phyloP scores from a whole-genome alignment of 2,888 invertebrate species.

The Idaea aversata region DNA sequence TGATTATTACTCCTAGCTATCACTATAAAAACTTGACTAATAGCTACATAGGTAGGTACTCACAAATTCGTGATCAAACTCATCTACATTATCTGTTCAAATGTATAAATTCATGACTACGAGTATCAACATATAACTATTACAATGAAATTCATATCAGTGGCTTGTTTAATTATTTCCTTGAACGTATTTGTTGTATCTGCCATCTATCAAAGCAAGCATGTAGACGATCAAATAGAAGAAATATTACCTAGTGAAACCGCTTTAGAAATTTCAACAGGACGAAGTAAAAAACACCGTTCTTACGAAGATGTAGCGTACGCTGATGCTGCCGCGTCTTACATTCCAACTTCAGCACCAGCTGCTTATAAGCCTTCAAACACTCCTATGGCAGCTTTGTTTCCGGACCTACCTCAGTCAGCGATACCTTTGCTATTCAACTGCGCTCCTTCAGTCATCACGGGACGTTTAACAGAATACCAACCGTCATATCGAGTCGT shows the following conservation, averaged over 20 bases:
- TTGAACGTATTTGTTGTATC: background rate
- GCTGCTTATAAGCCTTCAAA: background rate
- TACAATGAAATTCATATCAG: background rate
- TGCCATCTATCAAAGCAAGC: background rate
- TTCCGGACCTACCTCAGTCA: conserved; percentile 8
- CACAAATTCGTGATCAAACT: background rate
- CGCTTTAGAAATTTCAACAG: background rate
- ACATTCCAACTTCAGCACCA: background rate
- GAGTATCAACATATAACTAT: background rate
- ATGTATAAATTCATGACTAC: background rate
- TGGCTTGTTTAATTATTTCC: background rate
- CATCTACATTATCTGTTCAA: background rate
- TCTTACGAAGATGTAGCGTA: background rate
- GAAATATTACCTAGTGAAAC: background rate
- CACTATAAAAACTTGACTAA: background rate
- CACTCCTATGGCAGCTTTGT: conserved; percentile 9
- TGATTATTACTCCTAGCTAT: background rate
- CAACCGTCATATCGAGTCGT: conserved; percentile 10
- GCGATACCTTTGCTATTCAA: conserved; percentile 37
- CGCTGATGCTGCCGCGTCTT: background rate
- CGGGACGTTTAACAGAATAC: conserved; percentile 30
- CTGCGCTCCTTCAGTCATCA: conserved; percentile 38
- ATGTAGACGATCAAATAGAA: background rate
- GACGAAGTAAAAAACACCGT: background rate
- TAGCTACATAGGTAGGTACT: background rate